Percentiles rank a stretch among this genome's conserved stretches.
phyloP scores from a whole-genome alignment of 2,113 vertebrate genomes.

The Pygoscelis antarcticus region DNA sequence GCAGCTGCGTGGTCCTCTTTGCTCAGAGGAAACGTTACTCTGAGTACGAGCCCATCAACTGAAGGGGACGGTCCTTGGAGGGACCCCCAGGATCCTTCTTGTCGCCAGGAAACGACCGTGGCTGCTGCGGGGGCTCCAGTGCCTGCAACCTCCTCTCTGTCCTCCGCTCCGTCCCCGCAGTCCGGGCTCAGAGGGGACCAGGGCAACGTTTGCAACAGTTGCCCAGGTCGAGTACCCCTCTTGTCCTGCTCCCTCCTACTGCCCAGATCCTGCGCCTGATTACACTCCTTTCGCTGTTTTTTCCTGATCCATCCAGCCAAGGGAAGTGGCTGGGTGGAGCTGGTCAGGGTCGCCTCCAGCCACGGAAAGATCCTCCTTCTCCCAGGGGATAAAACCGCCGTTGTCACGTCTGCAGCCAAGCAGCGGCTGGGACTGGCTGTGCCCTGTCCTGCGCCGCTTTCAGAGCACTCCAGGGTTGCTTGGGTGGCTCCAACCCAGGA shows the following conservation, averaged over 20 bases:
- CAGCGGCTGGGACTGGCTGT: too few species aligned
- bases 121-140: not conserved
- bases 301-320: not conserved
- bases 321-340: not conserved
- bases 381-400: not conserved
- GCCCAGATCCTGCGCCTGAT: not conserved
- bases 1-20: slow-evolving; percentile 66
- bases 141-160: not conserved
- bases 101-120: fast-evolving
- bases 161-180: fast-evolving
- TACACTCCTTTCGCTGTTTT: not conserved
- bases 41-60: slow-evolving; percentile 86
- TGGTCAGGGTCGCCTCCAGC: not conserved
- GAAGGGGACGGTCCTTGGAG: not conserved
- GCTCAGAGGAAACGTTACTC: slow-evolving; percentile 6
- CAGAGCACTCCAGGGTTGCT: too few species aligned
- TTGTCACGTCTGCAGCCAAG: not conserved
- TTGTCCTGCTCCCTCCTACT: not conserved
- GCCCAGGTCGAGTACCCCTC: fast-evolving
- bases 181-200: fast-evolving
- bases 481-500: too few species aligned
- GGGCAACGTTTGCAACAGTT: fast-evolving
- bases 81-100: not conserved
- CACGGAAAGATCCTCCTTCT: not conserved
- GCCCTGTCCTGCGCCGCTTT: too few species aligned